These are phyloP conservation scores for Itoplectis maculator DNA, from an alignment of 2,888 invertebrate genomes.

Conservation along the genomic window DNA sequence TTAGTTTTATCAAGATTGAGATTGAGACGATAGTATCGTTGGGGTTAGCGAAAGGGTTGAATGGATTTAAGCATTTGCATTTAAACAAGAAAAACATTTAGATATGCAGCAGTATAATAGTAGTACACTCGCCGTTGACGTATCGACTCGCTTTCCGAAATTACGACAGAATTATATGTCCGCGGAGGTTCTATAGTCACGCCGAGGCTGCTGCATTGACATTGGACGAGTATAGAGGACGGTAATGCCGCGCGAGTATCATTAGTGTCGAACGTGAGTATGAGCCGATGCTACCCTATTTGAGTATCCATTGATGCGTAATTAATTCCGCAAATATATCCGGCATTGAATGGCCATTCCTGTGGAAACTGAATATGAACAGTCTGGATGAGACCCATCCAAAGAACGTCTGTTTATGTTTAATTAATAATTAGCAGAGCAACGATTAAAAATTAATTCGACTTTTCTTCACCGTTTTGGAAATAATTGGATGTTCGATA, in stretches of 20 bases:
- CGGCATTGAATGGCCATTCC: neutral
- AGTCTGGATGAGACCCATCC: neutral
- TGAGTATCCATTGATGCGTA: neutral
- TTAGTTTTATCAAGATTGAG: neutral
- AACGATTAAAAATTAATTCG: too few species aligned
- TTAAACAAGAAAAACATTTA: too few species aligned
- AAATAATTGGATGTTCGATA: too few species aligned
- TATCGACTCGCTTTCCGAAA: neutral
- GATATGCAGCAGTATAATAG: neutral
- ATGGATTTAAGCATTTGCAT: too few species aligned
- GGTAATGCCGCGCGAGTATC: neutral
- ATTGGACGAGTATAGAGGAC: neutral
- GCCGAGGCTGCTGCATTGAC: neutral
- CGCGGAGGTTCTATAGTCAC: neutral
- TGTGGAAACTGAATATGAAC: neutral
- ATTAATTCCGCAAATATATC: slow-evolving; percentile 8
- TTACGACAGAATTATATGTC: neutral
- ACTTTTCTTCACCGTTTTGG: too few species aligned
- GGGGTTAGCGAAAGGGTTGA: too few species aligned
- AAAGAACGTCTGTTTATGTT: too few species aligned
- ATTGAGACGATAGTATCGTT: neutral
- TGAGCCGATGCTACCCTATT: neutral
- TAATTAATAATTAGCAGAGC: too few species aligned
- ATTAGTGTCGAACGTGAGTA: neutral
- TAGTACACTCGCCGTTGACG: neutral